A percentile compares a stretch with the other conserved stretches of the same genome.
phyloP scores from a whole-genome alignment of 2,797 vertebrate genomes.

The Spinibarbus caldwelli region DNA sequence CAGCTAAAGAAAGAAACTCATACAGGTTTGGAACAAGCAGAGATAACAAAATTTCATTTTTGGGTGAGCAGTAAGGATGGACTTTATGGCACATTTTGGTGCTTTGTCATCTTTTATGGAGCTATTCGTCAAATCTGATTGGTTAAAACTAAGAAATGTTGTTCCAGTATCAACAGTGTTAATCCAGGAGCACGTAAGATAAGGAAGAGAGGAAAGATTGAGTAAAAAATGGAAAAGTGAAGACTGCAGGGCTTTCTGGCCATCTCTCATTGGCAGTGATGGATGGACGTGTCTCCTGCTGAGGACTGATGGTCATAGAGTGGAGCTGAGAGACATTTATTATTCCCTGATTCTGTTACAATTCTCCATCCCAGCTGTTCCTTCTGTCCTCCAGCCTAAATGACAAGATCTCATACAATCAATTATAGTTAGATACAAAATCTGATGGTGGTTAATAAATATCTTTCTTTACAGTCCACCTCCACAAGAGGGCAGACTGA shows the following conservation, averaged over 20 bases:
- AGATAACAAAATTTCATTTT: background rate
- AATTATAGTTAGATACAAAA: background rate
- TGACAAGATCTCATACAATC: conserved; percentile 4
- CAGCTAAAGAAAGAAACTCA: background rate
- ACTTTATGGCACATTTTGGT: background rate
- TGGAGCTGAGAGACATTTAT: conserved; percentile 47
- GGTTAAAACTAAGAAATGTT: background rate
- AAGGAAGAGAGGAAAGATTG: conserved; percentile 12
- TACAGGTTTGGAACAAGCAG: background rate
- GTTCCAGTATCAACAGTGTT: background rate
- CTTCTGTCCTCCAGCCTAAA: conserved; percentile 18
- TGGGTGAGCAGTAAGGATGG: background rate
- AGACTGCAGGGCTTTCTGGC: conserved; percentile 14
- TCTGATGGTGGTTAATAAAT: background rate
- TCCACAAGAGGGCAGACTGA: conserved; percentile 15
- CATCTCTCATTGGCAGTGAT: conserved; percentile 45
- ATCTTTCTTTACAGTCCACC: background rate
- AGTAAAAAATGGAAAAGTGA: background rate
- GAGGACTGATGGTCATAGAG: conserved; percentile 33
- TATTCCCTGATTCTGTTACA: conserved; percentile 49
- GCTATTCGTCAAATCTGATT: background rate
- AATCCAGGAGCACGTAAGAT: conserved; percentile 22
- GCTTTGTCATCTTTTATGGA: no score
- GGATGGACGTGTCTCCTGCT: conserved; percentile 39
- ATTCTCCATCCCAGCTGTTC: conserved; percentile 32